phyloP scores from a whole-genome alignment of 2,113 vertebrate genomes.

The Ranitomeya variabilis region DNA sequence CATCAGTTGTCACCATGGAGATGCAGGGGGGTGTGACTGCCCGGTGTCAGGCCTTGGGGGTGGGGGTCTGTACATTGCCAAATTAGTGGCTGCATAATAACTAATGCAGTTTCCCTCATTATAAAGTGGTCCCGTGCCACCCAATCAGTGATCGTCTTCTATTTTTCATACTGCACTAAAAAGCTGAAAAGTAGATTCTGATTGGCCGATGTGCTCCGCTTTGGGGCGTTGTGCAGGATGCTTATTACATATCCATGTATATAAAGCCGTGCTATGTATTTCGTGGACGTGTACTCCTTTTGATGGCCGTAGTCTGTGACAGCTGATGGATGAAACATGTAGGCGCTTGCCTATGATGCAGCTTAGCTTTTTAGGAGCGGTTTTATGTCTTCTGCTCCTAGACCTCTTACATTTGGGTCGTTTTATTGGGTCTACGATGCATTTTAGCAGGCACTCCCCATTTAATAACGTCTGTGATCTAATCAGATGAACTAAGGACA shows the following conservation, averaged over 20 bases:
- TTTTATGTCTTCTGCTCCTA: background rate
- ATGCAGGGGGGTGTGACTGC: slow-evolving; percentile 3
- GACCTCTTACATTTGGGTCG: background rate
- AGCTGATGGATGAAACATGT: no score
- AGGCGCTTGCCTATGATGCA: background rate
- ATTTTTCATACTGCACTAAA: background rate
- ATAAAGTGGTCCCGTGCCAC: background rate
- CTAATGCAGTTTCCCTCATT: no score
- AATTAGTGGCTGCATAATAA: no score
- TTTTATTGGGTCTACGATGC: background rate
- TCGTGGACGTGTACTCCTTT: no score
- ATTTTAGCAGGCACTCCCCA: background rate
- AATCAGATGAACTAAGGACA: background rate
- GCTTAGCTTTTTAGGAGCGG: background rate
- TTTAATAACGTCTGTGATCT: background rate
- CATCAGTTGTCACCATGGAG: slow-evolving; percentile 27
- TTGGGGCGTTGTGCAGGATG: background rate
- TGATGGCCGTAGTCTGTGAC: no score
- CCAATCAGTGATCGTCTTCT: background rate
- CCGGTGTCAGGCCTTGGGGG: background rate
- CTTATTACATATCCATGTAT: background rate
- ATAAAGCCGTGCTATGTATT: no score
- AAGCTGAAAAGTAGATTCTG: background rate
- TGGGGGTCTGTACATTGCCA: no score
- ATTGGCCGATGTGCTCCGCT: background rate